These are phyloP conservation scores for Omphaloscelis lunosa DNA, from an alignment of 2,888 invertebrate species.

Conservation along the genomic window DNA sequence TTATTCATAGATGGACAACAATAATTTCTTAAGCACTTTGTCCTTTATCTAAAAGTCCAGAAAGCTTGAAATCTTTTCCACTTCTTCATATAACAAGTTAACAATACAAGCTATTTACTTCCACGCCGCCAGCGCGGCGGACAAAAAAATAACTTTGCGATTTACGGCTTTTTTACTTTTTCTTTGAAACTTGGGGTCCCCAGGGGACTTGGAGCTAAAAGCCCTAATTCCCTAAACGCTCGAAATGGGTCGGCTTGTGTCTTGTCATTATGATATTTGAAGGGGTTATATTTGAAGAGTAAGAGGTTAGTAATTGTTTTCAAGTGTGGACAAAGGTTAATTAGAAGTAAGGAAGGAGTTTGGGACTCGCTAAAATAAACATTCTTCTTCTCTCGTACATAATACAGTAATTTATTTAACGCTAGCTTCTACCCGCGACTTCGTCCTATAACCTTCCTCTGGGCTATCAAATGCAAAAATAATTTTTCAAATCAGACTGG, in stretches of 20 bases:
- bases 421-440: no score
- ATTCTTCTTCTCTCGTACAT: background rate
- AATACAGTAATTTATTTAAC: background rate
- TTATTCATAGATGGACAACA: background rate
- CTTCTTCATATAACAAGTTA: conserved; percentile 34
- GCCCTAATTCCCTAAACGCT: conserved; percentile 34
- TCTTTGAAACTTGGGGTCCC: conserved; percentile 28
- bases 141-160: conserved; percentile 38
- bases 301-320: background rate
- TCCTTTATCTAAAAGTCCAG: background rate
- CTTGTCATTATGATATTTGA: conserved; percentile 13
- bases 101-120: conserved; percentile 49
- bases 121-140: background rate
- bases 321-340: background rate
- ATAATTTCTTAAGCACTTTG: background rate
- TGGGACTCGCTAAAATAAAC: background rate
- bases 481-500: no score
- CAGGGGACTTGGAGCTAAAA: conserved; percentile 32
- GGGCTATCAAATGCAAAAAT: no score
- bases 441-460: no score
- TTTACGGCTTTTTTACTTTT: conserved; percentile 48
- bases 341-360: background rate
- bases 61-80: background rate
- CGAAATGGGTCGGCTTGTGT: conserved; percentile 17
- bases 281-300: background rate